Conservation (phyloP, 2,113 vertebrate species). For the Nicator chloris region DNA sequence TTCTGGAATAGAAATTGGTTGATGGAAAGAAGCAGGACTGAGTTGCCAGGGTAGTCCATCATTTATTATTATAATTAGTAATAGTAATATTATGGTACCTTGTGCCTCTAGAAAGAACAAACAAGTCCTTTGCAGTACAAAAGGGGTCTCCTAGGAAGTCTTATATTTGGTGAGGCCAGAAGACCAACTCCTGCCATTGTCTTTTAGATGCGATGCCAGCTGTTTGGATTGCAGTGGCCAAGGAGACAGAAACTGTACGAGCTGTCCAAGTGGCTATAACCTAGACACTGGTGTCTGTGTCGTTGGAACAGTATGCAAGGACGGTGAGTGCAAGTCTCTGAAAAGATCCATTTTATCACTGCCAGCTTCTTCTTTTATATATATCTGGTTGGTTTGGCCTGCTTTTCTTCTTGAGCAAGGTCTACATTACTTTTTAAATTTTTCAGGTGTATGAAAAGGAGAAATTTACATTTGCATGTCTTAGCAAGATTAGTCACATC, state of each 20-base stretch:
- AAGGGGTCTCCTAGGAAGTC: not conserved
- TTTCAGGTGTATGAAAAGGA: not conserved
- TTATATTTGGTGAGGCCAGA: not conserved
- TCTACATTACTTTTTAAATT: not conserved
- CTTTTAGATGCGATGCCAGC: constrained; percentile 87
- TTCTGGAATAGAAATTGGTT: not conserved
- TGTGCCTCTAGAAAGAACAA: not conserved
- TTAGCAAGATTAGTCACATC: not conserved
- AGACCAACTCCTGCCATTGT: not conserved
- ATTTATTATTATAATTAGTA: not conserved
- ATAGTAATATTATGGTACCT: not conserved
- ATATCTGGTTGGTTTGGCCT: not conserved
- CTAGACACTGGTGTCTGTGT: constrained; percentile 88
- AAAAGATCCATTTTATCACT: not conserved
- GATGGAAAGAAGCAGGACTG: not conserved
- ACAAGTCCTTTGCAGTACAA: not conserved
- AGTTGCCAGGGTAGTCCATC: not conserved
- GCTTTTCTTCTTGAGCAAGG: not conserved
- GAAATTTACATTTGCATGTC: not conserved
- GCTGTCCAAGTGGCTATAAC: constrained; percentile 90
- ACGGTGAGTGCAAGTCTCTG: constrained; percentile 86
- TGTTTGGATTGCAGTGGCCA: constrained; percentile 89
- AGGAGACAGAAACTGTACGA: constrained; percentile 92
- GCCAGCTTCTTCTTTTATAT: not conserved
- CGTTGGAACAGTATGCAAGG: constrained; percentile 95